Evolutionary conservation across 2,888 invertebrate genomes (phyloP).

Genomic region (Metopia argyrocephala): DNA sequence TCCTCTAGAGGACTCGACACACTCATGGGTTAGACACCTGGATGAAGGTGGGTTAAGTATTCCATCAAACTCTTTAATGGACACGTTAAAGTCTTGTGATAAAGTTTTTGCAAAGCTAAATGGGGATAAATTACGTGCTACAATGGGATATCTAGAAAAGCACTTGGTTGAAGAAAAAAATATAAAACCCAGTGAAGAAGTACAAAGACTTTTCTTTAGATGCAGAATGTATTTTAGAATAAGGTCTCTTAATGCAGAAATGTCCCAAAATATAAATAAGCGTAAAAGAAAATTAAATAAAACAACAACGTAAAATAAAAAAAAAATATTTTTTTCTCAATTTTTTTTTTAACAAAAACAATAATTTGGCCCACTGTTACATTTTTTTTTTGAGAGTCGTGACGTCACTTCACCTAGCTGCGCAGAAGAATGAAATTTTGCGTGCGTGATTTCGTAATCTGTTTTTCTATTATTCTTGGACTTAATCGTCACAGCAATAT

Average conservation of each 20-base stretch:
- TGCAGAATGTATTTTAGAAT: background rate
- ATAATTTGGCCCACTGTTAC: background rate
- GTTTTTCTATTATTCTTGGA: no score
- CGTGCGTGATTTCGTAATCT: no score
- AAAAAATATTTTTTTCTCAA: background rate
- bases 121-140: background rate
- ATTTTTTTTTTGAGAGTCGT: no score
- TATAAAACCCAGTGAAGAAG: background rate
- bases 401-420: no score
- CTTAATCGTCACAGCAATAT: no score
- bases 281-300: background rate
- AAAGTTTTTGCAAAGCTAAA: no score
- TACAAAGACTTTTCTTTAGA: background rate
- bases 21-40: background rate
- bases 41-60: background rate
- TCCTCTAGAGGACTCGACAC: background rate
- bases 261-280: background rate
- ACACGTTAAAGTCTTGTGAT: no score
- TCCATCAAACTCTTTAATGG: no score
- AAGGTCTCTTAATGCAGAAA: background rate
- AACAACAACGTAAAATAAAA: background rate
- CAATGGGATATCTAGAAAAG: background rate
- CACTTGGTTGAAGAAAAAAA: background rate
- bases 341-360: no score
- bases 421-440: slow-evolving; percentile 1